Percentiles rank a stretch among this genome's conserved stretches.
Conservation (phyloP, 2,888 invertebrate species). For the Iphiclides podalirius region DNA sequence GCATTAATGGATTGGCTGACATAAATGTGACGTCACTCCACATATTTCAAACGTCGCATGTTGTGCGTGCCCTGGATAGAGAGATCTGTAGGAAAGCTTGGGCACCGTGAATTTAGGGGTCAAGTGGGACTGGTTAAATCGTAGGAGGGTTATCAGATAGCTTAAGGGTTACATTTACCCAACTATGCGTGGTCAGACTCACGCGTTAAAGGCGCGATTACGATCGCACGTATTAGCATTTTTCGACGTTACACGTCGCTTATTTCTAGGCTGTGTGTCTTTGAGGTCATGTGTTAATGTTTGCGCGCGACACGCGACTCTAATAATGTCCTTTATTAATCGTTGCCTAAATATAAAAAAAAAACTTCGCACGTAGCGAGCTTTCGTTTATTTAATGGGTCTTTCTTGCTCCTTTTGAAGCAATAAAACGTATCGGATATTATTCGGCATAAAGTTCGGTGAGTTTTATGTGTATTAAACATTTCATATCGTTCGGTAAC, state of each 20-base stretch:
- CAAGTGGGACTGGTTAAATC: conserved; percentile 41
- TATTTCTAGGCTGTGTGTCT: conserved; percentile 54
- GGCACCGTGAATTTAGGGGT: conserved; percentile 30
- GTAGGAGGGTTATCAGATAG: conserved; percentile 68
- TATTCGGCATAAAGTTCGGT: too few species aligned
- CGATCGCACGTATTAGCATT: conserved; percentile 72
- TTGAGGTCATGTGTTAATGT: conserved; percentile 70
- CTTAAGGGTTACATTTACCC: conserved; percentile 71
- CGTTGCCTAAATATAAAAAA: conserved; percentile 6
- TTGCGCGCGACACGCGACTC: conserved; percentile 55
- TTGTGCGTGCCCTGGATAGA: conserved; percentile 41
- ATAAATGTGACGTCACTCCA: conserved; percentile 78
- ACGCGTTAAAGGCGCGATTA: conserved; percentile 65
- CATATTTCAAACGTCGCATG: conserved; percentile 76
- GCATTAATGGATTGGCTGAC: conserved; percentile 78
- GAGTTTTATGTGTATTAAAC: too few species aligned
- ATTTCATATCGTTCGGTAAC: too few species aligned
- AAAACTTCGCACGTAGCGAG: neutral
- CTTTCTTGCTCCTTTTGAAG: too few species aligned
- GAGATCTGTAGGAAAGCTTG: conserved; percentile 34
- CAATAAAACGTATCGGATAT: too few species aligned
- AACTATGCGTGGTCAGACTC: conserved; percentile 71
- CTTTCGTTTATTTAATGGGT: neutral
- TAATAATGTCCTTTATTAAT: conserved; percentile 26
- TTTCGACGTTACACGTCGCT: conserved; percentile 51